Base-by-base conservation (phyloP, 2,888 invertebrate genomes). In the Cinara cedri region DNA sequence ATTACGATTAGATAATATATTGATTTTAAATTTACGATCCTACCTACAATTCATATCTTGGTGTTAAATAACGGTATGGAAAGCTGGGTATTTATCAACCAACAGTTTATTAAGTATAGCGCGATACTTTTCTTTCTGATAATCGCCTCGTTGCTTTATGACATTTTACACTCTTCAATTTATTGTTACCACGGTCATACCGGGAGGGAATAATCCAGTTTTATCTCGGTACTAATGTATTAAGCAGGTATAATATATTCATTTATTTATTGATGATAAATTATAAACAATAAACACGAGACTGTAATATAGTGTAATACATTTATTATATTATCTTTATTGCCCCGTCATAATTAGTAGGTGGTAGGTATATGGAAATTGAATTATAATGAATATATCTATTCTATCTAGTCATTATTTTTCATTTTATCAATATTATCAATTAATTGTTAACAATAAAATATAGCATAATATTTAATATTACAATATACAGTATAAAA, bases 291-390 rank as follows among this genome's bases (percentile, higher is more conserved):
- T 44, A 65, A 65, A 46, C 44, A 11, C 1, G 1, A 65, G 34
- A 34, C 6, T 34, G 6, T 34, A 44, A 44, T 46, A 9, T 46
- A 46, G 44, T 24, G 16, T 42, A 21, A 19, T 42, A 44, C 44
- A 54, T n/a, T 55, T 55, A 19, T 34, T 70, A 51, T 26, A 26
- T n/a, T n/a, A n/a, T 54, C 13, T 54, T n/a, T 68, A 51, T 26
- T 11, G n/a, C 14, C 1, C 51, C 0, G 11, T 1, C 8, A 3
- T 51, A 16, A 70, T 70, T 13, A 54, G 26, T 26, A n/a, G n/a
- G n/a, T 26, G n/a, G 10, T 70, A 70, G n/a, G 10, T 70, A 70
- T n/a, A 19, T 54, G 51, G 68, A 70, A 70, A 70, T 54, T 70
- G 19, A n/a, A 70, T 34, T 70, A 51, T 70, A 54, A 19, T 54